A percentile compares a stretch with the other conserved stretches of the same genome.
phyloP scores from a whole-genome alignment of 1,140 invertebrate species.

The Melanaphis sacchari region DNA sequence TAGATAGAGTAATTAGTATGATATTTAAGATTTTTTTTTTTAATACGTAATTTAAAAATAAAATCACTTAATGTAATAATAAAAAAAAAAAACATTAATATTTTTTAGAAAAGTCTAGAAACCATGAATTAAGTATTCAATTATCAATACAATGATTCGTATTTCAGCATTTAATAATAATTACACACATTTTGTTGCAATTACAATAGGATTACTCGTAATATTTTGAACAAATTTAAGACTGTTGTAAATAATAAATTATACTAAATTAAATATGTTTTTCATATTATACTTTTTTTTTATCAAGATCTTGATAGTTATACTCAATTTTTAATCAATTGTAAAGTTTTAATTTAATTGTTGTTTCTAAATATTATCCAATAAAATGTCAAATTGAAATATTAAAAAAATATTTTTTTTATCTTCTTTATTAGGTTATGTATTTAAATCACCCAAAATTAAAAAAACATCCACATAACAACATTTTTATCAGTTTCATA shows the following conservation, averaged over 20 bases:
- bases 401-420: slow-evolving; percentile 29
- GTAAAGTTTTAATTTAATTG: background rate
- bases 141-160: background rate
- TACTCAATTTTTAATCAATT: background rate
- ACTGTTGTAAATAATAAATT: background rate
- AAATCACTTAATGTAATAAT: background rate
- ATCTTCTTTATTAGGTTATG: background rate
- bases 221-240: background rate
- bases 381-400: background rate
- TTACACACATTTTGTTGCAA: background rate
- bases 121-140: background rate
- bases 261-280: background rate
- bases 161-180: background rate
- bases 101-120: background rate
- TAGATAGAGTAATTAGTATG: background rate
- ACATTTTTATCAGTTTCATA: background rate
- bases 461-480: background rate
- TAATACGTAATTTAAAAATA: background rate
- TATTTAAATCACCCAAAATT: background rate
- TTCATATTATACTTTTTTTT: background rate
- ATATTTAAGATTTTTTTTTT: background rate
- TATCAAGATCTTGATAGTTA: background rate
- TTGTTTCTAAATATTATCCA: background rate
- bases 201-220: background rate
- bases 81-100: background rate